Conservation (phyloP, 2,888 invertebrate species). For the Catocala fraxini region DNA sequence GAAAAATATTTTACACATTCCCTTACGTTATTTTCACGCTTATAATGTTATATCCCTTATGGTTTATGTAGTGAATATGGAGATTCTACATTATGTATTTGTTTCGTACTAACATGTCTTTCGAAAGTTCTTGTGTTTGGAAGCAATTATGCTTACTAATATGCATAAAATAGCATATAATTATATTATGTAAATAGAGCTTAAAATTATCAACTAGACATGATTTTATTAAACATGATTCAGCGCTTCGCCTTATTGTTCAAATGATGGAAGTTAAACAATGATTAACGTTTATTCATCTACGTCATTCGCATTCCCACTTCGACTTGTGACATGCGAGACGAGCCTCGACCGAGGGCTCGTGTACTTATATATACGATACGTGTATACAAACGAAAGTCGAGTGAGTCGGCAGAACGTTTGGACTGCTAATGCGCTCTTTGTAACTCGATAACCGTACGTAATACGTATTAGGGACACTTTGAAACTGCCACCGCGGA, state of each 20-base stretch:
- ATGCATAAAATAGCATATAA: no score
- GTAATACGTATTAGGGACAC: conserved; percentile 12
- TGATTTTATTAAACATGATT: no score
- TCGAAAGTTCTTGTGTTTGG: not conserved
- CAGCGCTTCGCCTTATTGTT: not conserved
- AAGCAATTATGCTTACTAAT: not conserved
- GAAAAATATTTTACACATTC: conserved; percentile 39
- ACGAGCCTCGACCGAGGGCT: conserved; percentile 2
- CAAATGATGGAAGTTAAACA: conserved; percentile 1
- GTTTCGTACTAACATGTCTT: no score
- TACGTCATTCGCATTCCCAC: conserved; percentile 21
- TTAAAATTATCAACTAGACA: no score
- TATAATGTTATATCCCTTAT: conserved; percentile 25
- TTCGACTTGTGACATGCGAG: conserved; percentile 14
- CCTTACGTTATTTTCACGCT: conserved; percentile 28
- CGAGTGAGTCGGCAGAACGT: conserved; percentile 21
- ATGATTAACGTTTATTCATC: conserved; percentile 16
- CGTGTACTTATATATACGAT: not conserved
- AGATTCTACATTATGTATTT: not conserved
- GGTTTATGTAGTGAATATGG: conserved; percentile 5
- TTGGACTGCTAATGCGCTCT: conserved; percentile 30
- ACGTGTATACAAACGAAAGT: conserved; percentile 1
- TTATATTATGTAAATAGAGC: no score
- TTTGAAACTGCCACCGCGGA: conserved; percentile 17
- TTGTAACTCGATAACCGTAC: conserved; percentile 22